Percentiles rank a stretch among this genome's conserved stretches.
phyloP scores from a whole-genome alignment of 2,888 invertebrate species.

The Aleiodes leptofemur region DNA sequence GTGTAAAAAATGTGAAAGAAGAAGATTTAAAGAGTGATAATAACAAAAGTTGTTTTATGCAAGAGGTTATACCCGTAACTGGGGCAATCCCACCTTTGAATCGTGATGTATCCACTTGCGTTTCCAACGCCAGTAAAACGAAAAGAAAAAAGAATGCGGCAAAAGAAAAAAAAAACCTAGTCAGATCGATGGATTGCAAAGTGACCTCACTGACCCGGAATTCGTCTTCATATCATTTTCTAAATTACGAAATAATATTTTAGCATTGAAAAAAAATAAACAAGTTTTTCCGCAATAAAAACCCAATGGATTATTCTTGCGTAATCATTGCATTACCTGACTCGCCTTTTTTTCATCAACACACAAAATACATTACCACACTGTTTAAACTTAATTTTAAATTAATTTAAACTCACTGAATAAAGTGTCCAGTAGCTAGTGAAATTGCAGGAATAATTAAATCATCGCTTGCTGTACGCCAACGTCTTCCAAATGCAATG shows the following conservation, averaged over 20 bases:
- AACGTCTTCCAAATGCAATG: slow-evolving; percentile 87
- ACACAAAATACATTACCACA: slow-evolving; percentile 16
- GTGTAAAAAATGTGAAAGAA: too few species aligned
- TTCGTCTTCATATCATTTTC: slow-evolving; percentile 6
- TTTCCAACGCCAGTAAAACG: slow-evolving; percentile 9
- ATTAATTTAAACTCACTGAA: slow-evolving; percentile 80
- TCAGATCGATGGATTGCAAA: slow-evolving; percentile 16
- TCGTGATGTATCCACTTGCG: slow-evolving; percentile 24
- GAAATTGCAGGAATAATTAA: slow-evolving; percentile 87
- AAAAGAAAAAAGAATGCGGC: slow-evolving; percentile 10
- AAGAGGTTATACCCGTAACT: slow-evolving; percentile 28
- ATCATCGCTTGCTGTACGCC: slow-evolving; percentile 91
- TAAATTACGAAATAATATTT: not conserved
- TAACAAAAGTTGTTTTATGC: not conserved
- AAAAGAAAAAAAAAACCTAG: too few species aligned
- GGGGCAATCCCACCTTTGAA: slow-evolving; percentile 26
- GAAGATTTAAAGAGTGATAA: slow-evolving; percentile 7
- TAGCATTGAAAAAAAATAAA: slow-evolving; percentile 3
- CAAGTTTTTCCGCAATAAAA: slow-evolving; percentile 29
- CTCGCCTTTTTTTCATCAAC: too few species aligned
- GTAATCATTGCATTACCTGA: too few species aligned
- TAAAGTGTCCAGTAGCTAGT: slow-evolving; percentile 82
- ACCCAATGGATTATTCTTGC: slow-evolving; percentile 4
- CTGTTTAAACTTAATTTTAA: slow-evolving; percentile 23
- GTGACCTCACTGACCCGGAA: slow-evolving; percentile 12